phyloP scores from a whole-genome alignment of 2,797 vertebrate species.

The Clarias laeviceps region DNA sequence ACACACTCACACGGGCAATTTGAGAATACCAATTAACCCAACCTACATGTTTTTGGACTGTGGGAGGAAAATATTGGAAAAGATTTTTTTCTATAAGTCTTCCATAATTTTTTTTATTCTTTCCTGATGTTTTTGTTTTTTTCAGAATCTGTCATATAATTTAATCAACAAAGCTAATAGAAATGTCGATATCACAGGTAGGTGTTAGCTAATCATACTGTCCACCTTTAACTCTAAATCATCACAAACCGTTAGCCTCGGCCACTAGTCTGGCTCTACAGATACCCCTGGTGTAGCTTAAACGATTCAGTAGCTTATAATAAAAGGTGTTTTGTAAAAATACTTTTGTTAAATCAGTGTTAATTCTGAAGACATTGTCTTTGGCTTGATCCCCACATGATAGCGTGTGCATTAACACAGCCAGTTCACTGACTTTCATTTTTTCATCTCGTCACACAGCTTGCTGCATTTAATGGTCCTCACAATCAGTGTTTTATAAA shows the following conservation, averaged over 20 bases:
- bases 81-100: no score
- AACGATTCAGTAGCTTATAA: not conserved
- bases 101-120: no score
- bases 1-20: no score
- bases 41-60: no score
- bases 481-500: constrained; percentile 32
- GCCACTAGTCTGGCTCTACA: not conserved
- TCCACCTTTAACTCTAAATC: not conserved
- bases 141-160: no score
- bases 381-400: not conserved
- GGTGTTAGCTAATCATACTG: not conserved
- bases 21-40: no score
- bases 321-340: not conserved
- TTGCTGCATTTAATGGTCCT: constrained; percentile 38
- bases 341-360: not conserved
- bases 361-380: not conserved
- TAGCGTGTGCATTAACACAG: not conserved
- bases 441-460: constrained; percentile 19
- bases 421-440: not conserved
- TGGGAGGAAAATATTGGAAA: not conserved
- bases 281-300: not conserved
- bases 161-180: no score
- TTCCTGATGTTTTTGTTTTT: no score
- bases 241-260: not conserved
- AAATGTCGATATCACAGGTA: not conserved